Evolutionary conservation across 1,140 invertebrate genomes (phyloP), one percentile per base, ranked within the genome.

Genomic region (Meloidogyne chitwoodi): DNA sequence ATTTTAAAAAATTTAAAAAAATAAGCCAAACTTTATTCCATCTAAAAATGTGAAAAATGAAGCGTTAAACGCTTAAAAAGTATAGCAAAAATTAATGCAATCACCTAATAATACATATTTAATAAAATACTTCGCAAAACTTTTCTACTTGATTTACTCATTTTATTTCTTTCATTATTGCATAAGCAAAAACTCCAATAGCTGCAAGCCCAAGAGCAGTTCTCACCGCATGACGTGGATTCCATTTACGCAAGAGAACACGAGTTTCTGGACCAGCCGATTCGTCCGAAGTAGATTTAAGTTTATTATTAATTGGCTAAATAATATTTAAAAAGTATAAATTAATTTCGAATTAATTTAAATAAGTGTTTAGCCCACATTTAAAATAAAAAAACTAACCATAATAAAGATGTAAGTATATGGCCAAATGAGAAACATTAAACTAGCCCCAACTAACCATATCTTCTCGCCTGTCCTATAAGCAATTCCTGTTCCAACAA

Each of bases 381-480:
- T 4, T 10, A 34, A 34, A 34, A 10, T 34, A 16, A 44, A 44
- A 56, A 14, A n/a, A 16, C 19, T n/a, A 56, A 56, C 48, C 65
- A 69, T 29, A 41, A 69, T 48, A 19, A 44, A 69, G 24, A 69
- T 26, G 2, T 22, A 5, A 5, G 68, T 69, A 61, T 69, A 69
- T 0, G 68, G 68, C 31, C 34, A n/a, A 41, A 44, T 69, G 10
- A 61, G 41, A 26, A 69, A 69, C 68, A 69, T 69, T n/a, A 69
- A 44, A 34, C 41, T 16, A 44, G 68, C 34, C 1, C 68, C 68
- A 69, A 44, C 16, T 41, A 61, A 16, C 68, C 68, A 69, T n/a
- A 61, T 61, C 19, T 69, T 69, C 4, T 69, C 31, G 26, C 68
- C 68, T 5, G 68, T 69, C 10, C 61, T 31, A 41, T 29, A n/a